phyloP scores from a whole-genome alignment of 2,888 invertebrate species.

The Zele albiditarsus region DNA sequence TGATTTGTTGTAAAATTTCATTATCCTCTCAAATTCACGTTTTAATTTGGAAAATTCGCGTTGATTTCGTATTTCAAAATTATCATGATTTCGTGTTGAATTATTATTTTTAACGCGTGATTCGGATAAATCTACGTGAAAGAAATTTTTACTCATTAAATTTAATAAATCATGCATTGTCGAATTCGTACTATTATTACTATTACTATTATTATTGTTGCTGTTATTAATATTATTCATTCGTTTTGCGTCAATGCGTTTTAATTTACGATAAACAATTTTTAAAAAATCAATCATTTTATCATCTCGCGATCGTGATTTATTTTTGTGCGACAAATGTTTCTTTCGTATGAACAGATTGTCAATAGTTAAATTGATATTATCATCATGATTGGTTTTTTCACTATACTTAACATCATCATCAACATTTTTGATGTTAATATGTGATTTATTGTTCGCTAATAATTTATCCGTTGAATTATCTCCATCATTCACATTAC shows the following conservation, averaged over 20 bases:
- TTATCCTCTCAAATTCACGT: conserved; percentile 68
- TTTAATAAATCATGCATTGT: conserved; percentile 71
- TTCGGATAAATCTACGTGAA: conserved; percentile 68
- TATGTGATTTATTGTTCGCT: conserved; percentile 12
- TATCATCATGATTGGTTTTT: conserved; percentile 9
- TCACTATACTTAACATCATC: background rate
- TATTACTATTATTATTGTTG: background rate
- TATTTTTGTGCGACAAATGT: conserved; percentile 54
- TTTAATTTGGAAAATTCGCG: conserved; percentile 68
- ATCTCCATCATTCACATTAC: background rate
- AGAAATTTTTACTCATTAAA: conserved; percentile 69
- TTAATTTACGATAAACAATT: conserved; percentile 67
- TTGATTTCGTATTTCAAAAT: conserved; percentile 64
- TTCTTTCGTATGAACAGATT: conserved; percentile 51
- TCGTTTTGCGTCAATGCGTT: conserved; percentile 65
- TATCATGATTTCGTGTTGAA: conserved; percentile 58
- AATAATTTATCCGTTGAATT: conserved; percentile 4
- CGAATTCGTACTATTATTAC: conserved; percentile 61
- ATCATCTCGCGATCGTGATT: conserved; percentile 64
- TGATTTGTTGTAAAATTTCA: conserved; percentile 69
- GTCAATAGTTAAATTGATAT: conserved; percentile 30
- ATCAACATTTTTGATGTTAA: conserved; percentile 2
- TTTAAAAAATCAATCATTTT: conserved; percentile 70
- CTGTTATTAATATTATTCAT: conserved; percentile 47
- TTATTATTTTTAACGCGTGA: conserved; percentile 52